A percentile compares a stretch with the other conserved stretches of the same genome.
These are phyloP conservation scores for Melanotaenia trifasciata DNA, from an alignment of 2,797 vertebrate species.

Conservation along the genomic window DNA sequence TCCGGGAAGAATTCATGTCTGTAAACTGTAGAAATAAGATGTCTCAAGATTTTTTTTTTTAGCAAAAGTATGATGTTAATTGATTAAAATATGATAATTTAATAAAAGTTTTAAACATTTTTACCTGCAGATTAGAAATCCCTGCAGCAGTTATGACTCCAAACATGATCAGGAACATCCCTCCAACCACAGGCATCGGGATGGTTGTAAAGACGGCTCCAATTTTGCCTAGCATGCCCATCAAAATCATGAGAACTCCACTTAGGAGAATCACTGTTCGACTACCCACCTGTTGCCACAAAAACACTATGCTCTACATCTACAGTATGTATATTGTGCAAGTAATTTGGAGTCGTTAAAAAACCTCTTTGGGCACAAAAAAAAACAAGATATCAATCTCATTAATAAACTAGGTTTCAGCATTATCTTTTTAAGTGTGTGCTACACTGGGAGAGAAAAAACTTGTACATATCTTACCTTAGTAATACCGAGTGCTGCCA, in stretches of 20 bases:
- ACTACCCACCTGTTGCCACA: conserved; percentile 88
- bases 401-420: background rate
- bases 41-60: background rate
- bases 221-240: conserved; percentile 90
- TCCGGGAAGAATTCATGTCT: conserved; percentile 96
- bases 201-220: conserved; percentile 92
- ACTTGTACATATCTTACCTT: conserved; percentile 80
- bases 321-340: background rate
- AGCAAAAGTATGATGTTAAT: background rate
- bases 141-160: conserved; percentile 91
- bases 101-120: background rate
- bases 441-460: no score
- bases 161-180: conserved; percentile 95
- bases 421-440: background rate
- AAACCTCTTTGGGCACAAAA: background rate
- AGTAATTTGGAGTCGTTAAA: background rate
- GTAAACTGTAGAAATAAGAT: conserved; percentile 80
- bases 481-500: conserved; percentile 93
- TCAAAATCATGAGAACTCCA: conserved; percentile 87
- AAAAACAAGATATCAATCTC: background rate
- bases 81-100: background rate
- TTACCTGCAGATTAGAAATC: conserved; percentile 92
- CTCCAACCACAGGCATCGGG: conserved; percentile 90
- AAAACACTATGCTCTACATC: background rate
- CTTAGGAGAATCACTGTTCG: conserved; percentile 87